Base-by-base conservation (phyloP, 2,888 invertebrate species). In the Drosophila helvetica region DNA sequence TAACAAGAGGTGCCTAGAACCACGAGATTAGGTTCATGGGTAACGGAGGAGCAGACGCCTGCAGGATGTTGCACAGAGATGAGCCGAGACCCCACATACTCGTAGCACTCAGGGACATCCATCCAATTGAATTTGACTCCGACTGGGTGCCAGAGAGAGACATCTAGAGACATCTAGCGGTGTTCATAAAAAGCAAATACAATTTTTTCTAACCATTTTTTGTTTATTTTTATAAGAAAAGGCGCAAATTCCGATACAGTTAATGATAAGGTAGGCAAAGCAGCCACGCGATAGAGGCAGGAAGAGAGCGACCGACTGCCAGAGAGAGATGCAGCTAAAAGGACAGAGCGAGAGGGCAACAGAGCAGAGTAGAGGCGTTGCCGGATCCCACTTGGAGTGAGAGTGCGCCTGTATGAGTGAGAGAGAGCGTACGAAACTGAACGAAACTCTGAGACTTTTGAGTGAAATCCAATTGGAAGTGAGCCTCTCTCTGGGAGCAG, bases 1-100 rank as follows among this genome's bases (percentile, higher is more conserved):
- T 78, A 85, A 84, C 85, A 82, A 89, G 88, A 87, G 84, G 81
- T 88, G 88, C 82, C 85, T 79, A 80, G 88, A 82, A 81, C 86
- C 86, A 79, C 79, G 81, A 86, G 86, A 89, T 89, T 90, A 90
- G 89, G 90, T 90, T 89, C 89, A 90, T 83, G 81, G 82, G 82
- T 78, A 86, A 77, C 62, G 57, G 60, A 43, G 58, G 57, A 74
- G 68, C 52, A 58, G 55, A 56, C 48, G 60, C 15, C n/a, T n/a
- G 38, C 46, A 56, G 48, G 77, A 65, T 58, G 60, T 33, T n/a
- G 51, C 38, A 22, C 30, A 54, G 62, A 45, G n/a, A 12, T 12
- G 27, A 27, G 25, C 17, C 15, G 12, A 10, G n/a, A 17, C 53
- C 48, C 60, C 70, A 22, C 66, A 60, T 68, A 56, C n/a, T n/a